Conservation (phyloP, 1,140 invertebrate genomes). For the Prorops nasuta region DNA sequence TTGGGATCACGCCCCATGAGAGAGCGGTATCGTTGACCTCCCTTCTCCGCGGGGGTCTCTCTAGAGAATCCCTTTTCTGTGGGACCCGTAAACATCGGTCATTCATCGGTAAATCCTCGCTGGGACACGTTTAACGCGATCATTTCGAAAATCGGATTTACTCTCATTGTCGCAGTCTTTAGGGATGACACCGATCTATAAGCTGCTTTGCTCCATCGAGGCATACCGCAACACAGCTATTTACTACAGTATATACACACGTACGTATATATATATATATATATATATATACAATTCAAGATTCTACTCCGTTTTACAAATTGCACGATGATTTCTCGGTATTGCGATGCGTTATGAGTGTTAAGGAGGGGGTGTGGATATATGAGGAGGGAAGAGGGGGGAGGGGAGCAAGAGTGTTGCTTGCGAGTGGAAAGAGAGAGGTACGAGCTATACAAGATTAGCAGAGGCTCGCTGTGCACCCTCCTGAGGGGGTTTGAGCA, state of each 20-base stretch:
- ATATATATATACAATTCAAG: no score
- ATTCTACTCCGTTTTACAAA: no score
- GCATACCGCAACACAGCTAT: slow-evolving; percentile 34
- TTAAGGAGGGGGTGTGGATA: no score
- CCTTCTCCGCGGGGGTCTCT: slow-evolving; percentile 19
- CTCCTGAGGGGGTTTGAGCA: slow-evolving; percentile 37
- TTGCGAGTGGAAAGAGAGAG: slow-evolving; percentile 3
- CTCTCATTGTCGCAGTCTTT: slow-evolving; percentile 31
- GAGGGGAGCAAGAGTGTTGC: not conserved
- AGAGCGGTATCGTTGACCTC: no score
- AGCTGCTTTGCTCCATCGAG: slow-evolving; percentile 36
- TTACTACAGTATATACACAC: slow-evolving; percentile 21
- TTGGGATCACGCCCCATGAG: slow-evolving; percentile 24
- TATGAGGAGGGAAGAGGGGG: not conserved
- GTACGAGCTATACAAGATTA: slow-evolving; percentile 27
- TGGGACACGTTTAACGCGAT: slow-evolving; percentile 44
- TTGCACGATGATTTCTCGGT: no score
- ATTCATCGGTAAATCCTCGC: slow-evolving; percentile 33
- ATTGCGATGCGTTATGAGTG: no score
- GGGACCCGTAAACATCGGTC: slow-evolving; percentile 36
- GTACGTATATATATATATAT: no score
- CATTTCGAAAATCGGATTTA: slow-evolving; percentile 47
- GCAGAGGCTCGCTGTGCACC: slow-evolving; percentile 20
- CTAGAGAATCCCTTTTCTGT: slow-evolving; percentile 33
- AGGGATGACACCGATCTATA: slow-evolving; percentile 40